A percentile compares a stretch with the other conserved stretches of the same genome.
These are phyloP conservation scores for Matsumyia berberina DNA, from an alignment of 2,888 invertebrate species.

Conservation along the genomic window DNA sequence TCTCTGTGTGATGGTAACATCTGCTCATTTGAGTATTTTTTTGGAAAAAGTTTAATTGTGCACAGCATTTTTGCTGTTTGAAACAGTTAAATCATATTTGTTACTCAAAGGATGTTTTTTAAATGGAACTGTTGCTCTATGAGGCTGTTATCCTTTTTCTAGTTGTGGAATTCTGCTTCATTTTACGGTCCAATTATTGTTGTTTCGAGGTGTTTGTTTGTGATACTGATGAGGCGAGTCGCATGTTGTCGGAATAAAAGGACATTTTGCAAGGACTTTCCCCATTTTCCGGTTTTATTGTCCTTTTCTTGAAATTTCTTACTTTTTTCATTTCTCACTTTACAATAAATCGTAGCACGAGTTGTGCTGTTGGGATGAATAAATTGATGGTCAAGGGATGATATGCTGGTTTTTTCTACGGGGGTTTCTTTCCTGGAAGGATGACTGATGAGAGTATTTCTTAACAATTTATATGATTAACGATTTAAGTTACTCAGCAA, in stretches of 20 bases:
- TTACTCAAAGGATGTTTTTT: constrained; percentile 41
- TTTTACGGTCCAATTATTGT: constrained; percentile 68
- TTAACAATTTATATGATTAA: constrained; percentile 48
- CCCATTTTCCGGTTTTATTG: not conserved
- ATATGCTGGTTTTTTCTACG: constrained; percentile 1
- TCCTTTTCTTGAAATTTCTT: not conserved
- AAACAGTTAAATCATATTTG: not conserved
- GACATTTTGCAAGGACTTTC: not conserved
- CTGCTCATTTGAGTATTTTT: constrained; percentile 29
- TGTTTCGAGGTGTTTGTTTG: constrained; percentile 19
- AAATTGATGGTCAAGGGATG: constrained; percentile 32
- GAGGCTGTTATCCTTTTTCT: constrained; percentile 13
- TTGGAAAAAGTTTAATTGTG: constrained; percentile 54
- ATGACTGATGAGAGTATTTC: constrained; percentile 24
- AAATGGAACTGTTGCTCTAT: not conserved
- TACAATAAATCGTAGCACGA: constrained; percentile 35
- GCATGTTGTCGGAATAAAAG: not conserved
- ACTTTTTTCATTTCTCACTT: constrained; percentile 8
- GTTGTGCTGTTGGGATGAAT: constrained; percentile 7
- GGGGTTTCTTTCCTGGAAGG: not conserved
- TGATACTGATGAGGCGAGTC: constrained; percentile 8
- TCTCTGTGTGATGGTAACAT: constrained; percentile 12
- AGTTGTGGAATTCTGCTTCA: constrained; percentile 45
- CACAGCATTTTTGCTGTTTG: constrained; percentile 9
- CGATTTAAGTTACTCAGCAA: constrained; percentile 30